These are phyloP conservation scores for Phalanger gymnotis DNA, from an alignment of 2,797 vertebrate genomes.

Conservation along the genomic window DNA sequence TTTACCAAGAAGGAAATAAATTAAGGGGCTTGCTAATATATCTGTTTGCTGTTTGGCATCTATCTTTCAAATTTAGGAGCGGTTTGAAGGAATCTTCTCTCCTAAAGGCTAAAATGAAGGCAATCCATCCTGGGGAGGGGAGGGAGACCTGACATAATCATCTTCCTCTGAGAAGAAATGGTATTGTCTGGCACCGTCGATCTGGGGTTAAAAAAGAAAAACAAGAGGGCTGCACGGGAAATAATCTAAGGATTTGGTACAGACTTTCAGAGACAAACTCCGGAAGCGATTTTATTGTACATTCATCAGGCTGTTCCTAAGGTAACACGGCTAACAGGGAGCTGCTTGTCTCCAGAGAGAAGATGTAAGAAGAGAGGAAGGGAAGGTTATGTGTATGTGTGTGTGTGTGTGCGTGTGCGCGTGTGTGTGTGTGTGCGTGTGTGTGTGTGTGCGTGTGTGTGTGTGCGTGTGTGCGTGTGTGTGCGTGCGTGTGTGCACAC, in stretches of 20 bases:
- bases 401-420: neutral
- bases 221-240: conserved; percentile 54
- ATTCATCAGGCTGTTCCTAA: conserved; percentile 80
- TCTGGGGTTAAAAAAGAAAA: neutral
- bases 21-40: neutral
- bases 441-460: neutral
- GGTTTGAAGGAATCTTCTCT: conserved; percentile 46
- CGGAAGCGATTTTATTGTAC: conserved; percentile 77
- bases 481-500: neutral
- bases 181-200: conserved; percentile 57
- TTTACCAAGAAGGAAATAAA: conserved; percentile 61
- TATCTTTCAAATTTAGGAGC: conserved; percentile 44
- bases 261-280: conserved; percentile 75
- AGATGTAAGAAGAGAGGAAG: conserved; percentile 36
- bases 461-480: neutral
- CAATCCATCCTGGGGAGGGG: neutral
- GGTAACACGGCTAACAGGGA: conserved; percentile 77
- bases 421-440: no score
- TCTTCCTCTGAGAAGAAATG: conserved; percentile 53
- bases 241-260: conserved; percentile 63
- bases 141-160: conserved; percentile 2
- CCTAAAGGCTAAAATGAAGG: neutral
- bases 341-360: conserved; percentile 28
- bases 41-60: neutral
- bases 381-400: neutral